Evolutionary conservation across 1,140 invertebrate species (phyloP).

Genomic region (Ostrea edulis): DNA sequence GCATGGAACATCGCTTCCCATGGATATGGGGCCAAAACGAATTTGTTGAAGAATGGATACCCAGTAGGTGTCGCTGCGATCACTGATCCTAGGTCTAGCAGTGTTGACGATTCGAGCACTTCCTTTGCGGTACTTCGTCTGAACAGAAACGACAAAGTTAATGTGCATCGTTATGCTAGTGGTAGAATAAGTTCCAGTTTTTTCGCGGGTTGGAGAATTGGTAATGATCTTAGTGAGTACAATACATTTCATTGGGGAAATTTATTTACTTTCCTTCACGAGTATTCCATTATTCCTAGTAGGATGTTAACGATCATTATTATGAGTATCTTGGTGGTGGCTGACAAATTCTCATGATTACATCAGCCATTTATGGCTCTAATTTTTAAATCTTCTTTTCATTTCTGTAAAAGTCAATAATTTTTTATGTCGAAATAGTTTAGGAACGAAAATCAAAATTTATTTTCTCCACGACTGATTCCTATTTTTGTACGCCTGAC

Average conservation of each 20-base stretch:
- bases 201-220: constrained; percentile 1
- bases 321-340: too few relatives aligned
- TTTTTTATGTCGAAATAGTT: too few relatives aligned
- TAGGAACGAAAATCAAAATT: too few relatives aligned
- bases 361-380: too few relatives aligned
- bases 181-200: neutral
- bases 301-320: neutral
- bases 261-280: neutral
- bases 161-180: neutral
- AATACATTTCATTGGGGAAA: neutral
- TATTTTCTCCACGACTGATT: too few relatives aligned
- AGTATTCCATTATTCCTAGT: neutral
- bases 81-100: neutral
- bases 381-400: too few relatives aligned
- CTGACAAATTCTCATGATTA: too few relatives aligned
- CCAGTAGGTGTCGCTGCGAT: neutral
- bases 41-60: neutral
- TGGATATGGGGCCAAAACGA: neutral
- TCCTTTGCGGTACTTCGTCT: neutral
- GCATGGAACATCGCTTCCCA: neutral
- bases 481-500: too few relatives aligned
- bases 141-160: neutral
- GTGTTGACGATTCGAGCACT: neutral
- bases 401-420: too few relatives aligned
- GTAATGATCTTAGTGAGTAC: neutral